phyloP scores from a whole-genome alignment of 2,113 vertebrate genomes.

The Falco punctatus region DNA sequence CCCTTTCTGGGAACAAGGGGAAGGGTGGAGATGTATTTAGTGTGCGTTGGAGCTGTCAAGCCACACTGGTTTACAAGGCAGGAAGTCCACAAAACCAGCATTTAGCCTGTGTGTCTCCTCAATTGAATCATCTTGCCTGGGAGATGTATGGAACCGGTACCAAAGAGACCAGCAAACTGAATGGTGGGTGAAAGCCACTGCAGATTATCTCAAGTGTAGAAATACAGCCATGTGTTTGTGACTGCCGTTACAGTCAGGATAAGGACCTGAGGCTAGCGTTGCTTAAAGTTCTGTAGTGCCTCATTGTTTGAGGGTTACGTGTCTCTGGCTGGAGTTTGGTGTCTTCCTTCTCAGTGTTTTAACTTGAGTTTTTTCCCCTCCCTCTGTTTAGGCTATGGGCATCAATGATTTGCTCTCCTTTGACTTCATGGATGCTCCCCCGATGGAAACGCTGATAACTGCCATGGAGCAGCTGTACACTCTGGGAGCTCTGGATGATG shows the following conservation, averaged over 20 bases:
- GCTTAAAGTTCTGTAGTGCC: background rate
- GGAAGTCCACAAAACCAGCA: background rate
- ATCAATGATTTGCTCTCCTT: conserved; percentile 98
- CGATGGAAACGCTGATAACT: conserved; percentile 98
- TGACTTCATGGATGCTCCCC: conserved; percentile 98
- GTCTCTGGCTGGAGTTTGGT: background rate
- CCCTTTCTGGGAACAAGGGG: background rate
- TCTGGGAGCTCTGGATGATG: conserved; percentile 93
- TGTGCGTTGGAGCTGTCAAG: background rate
- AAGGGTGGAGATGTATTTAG: background rate
- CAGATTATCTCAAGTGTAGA: background rate
- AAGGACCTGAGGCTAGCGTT: rapidly evolving
- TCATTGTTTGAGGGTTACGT: rapidly evolving
- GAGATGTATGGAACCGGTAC: background rate
- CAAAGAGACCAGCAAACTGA: background rate
- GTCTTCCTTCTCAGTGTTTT: background rate
- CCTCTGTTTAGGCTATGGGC: conserved; percentile 88
- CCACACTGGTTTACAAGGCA: background rate
- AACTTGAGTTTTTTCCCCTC: background rate
- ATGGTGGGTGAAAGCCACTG: background rate
- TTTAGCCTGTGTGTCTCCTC: background rate
- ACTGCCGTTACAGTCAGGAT: background rate
- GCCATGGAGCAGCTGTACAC: conserved; percentile 99
- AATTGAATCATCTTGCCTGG: background rate
- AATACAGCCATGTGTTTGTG: rapidly evolving